Evolutionary conservation across 2,888 invertebrate species (phyloP).

Genomic region (Cactoblastis cactorum): DNA sequence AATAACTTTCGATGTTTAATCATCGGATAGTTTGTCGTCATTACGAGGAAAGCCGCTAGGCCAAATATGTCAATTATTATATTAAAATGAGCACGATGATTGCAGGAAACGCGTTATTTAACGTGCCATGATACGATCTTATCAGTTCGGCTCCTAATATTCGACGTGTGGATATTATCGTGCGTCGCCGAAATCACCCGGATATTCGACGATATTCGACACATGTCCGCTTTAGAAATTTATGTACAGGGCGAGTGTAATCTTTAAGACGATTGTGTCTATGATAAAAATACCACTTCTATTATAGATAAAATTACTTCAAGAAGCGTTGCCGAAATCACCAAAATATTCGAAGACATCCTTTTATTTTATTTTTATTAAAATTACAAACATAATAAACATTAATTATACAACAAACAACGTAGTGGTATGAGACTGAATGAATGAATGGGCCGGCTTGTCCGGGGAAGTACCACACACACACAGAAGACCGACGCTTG

Average conservation of each 20-base stretch:
- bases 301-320: no score
- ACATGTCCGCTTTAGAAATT: conserved; percentile 41
- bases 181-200: conserved; percentile 66
- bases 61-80: conserved; percentile 73
- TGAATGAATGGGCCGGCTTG: no score
- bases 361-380: no score
- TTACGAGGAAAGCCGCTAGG: conserved; percentile 58
- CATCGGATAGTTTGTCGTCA: conserved; percentile 44
- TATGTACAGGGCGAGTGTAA: conserved; percentile 41
- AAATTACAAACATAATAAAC: no score
- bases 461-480: no score
- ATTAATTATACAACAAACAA: no score
- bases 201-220: conserved; percentile 57
- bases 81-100: conserved; percentile 75
- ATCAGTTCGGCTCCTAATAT: conserved; percentile 68
- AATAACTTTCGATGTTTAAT: conserved; percentile 38
- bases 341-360: no score
- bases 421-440: no score
- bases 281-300: no score
- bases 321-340: no score
- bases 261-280: no score
- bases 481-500: no score
- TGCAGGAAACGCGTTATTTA: conserved; percentile 79
- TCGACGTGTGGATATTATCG: conserved; percentile 77
- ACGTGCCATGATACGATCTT: conserved; percentile 72